Conservation (phyloP, 1,140 invertebrate genomes). For the Anastatus disparis region DNA sequence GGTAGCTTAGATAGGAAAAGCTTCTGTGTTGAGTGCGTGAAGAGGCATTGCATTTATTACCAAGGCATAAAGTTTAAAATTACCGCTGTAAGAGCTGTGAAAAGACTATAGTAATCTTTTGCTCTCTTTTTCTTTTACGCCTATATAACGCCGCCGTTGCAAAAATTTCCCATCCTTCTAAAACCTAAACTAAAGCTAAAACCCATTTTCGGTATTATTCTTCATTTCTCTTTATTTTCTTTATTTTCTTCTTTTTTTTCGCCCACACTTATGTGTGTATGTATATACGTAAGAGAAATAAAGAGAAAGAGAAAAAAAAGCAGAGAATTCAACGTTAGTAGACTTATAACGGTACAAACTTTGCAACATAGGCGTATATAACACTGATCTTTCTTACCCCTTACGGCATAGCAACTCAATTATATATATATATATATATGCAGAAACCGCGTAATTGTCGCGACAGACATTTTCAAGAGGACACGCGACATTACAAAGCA, state of each 20-base stretch:
- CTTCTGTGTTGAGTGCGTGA: constrained; percentile 47
- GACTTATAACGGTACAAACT: constrained; percentile 5
- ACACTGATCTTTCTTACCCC: constrained; percentile 2
- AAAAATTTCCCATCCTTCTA: constrained; percentile 62
- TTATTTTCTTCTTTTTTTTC: background rate
- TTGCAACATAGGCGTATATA: no score
- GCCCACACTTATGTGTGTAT: background rate
- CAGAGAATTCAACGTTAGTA: background rate
- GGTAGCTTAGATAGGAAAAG: constrained; percentile 50
- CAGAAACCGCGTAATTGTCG: no score
- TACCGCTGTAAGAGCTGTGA: constrained; percentile 54
- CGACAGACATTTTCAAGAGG: background rate
- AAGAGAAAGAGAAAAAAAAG: background rate
- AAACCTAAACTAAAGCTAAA: constrained; percentile 52
- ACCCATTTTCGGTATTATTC: constrained; percentile 57
- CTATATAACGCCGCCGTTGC: constrained; percentile 36
- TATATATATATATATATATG: no score
- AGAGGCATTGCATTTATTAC: constrained; percentile 59
- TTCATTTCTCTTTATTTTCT: background rate
- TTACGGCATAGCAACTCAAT: no score
- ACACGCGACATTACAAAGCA: background rate
- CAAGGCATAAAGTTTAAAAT: constrained; percentile 57
- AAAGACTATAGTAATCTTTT: no score
- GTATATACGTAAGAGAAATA: background rate
- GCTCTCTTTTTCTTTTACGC: constrained; percentile 28